These are phyloP conservation scores for Tokudaia muenninki DNA, from an alignment of 2,797 vertebrate species.

Conservation along the genomic window DNA sequence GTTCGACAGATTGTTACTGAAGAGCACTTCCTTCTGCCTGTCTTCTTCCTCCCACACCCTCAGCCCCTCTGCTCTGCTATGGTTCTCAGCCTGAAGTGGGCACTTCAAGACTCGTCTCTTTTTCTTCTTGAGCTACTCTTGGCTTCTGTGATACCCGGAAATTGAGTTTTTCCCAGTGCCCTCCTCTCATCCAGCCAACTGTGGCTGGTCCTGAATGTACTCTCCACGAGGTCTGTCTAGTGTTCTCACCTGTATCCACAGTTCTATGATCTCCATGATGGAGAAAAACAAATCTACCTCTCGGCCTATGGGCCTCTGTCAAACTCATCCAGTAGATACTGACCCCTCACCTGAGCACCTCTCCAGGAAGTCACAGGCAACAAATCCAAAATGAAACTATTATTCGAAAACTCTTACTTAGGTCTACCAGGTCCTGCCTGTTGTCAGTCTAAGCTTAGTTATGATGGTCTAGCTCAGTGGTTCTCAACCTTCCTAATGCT, in stretches of 20 bases:
- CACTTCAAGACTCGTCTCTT: neutral
- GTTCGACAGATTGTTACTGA: neutral
- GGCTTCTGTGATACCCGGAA: neutral
- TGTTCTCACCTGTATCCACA: neutral
- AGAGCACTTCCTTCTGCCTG: neutral
- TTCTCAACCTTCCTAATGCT: neutral
- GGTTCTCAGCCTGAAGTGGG: neutral
- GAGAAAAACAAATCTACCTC: neutral
- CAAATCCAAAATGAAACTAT: neutral
- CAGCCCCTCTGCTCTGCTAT: neutral
- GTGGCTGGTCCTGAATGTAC: neutral
- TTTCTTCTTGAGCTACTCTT: neutral
- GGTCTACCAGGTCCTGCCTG: neutral
- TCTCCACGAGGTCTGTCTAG: neutral
- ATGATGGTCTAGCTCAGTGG: neutral
- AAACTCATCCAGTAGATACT: neutral
- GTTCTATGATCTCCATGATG: neutral
- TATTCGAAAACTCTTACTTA: conserved; percentile 29
- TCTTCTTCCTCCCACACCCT: neutral
- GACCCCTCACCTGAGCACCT: neutral
- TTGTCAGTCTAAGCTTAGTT: neutral
- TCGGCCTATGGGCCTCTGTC: neutral
- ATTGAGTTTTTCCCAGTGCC: neutral
- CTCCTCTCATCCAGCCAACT: neutral
- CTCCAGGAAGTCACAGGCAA: neutral